Percentiles rank a stretch among this genome's conserved stretches.
Conservation (phyloP, 1,140 invertebrate species). For the Nebria ingens region DNA sequence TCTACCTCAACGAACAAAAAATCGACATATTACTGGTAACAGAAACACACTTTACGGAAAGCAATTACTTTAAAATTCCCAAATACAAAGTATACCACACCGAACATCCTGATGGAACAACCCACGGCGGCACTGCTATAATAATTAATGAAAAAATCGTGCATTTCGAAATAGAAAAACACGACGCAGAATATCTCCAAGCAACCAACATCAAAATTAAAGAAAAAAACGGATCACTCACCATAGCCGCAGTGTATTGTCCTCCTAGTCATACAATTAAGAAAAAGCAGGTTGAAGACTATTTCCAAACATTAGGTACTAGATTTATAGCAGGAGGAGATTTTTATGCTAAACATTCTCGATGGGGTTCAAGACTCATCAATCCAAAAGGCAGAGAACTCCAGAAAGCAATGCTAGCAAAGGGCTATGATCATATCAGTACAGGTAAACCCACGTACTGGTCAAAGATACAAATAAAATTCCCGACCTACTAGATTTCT, state of each 20-base stretch:
- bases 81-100: conserved; percentile 19
- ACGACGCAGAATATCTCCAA: too few species aligned
- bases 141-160: conserved; percentile 18
- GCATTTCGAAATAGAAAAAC: conserved; percentile 16
- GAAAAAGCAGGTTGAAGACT: too few species aligned
- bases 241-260: too few species aligned
- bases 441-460: conserved; percentile 34
- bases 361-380: conserved; percentile 30
- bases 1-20: conserved; percentile 19
- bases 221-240: background rate
- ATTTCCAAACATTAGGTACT: too few species aligned
- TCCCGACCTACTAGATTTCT: conserved; percentile 22
- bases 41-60: conserved; percentile 25
- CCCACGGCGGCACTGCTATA: conserved; percentile 22
- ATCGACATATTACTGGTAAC: conserved; percentile 24
- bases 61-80: conserved; percentile 18
- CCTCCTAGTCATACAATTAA: conserved; percentile 20
- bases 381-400: conserved; percentile 24
- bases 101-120: conserved; percentile 21
- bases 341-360: conserved; percentile 32
- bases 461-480: conserved; percentile 29
- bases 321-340: conserved; percentile 31
- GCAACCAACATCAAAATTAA: background rate
- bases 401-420: conserved; percentile 6
- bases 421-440: background rate